phyloP scores from a whole-genome alignment of 2,797 vertebrate species.

The Sternotherus odoratus region DNA sequence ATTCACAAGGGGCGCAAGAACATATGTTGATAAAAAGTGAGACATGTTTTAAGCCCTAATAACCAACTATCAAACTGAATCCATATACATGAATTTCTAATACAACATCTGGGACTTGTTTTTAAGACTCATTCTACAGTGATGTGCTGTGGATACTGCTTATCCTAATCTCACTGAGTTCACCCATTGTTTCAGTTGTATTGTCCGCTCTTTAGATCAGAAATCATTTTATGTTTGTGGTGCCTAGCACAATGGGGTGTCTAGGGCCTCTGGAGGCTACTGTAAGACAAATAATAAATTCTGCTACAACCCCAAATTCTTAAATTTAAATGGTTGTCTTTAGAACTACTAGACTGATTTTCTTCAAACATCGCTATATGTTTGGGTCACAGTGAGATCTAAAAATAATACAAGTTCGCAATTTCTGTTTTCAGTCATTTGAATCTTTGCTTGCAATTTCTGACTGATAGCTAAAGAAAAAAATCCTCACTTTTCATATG shows the following conservation, averaged over 20 bases:
- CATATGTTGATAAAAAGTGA: too few relatives aligned
- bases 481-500: fast-evolving
- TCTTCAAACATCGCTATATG: not conserved
- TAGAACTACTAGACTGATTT: not conserved
- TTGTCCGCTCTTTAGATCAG: not conserved
- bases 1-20: too few relatives aligned
- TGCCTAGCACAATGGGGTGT: not conserved
- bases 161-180: not conserved
- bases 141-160: too few relatives aligned
- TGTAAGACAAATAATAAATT: not conserved
- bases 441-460: too few relatives aligned
- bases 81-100: not conserved
- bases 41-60: too few relatives aligned
- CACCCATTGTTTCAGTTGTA: not conserved
- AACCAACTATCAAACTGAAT: not conserved
- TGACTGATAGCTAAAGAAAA: not conserved
- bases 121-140: too few relatives aligned
- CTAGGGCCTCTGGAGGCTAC: not conserved
- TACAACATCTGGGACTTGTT: too few relatives aligned
- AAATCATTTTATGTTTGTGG: not conserved
- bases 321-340: not conserved
- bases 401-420: not conserved
- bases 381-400: not conserved
- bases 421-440: not conserved
- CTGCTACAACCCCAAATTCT: not conserved